Percentiles rank a stretch among this genome's conserved stretches.
phyloP scores from a whole-genome alignment of 2,113 vertebrate genomes.

The Eublepharis macularius region DNA sequence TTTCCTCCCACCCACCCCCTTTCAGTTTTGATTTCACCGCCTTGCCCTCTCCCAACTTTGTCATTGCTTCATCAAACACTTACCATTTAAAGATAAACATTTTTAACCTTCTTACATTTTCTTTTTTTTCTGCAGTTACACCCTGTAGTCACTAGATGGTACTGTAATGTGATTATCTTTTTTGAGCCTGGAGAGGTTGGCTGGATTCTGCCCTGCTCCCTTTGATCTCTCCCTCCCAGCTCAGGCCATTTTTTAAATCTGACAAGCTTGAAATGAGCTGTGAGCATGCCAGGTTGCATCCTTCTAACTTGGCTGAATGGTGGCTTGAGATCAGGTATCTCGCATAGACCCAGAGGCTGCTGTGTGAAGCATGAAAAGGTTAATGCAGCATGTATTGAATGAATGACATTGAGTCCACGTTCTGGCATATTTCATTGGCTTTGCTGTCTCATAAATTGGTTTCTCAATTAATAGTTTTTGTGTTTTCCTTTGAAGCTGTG shows the following conservation, averaged over 20 bases:
- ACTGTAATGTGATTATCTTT: background rate
- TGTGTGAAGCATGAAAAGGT: background rate
- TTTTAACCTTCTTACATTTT: background rate
- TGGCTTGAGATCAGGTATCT: too few relatives aligned
- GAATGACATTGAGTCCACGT: background rate
- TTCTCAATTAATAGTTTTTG: background rate
- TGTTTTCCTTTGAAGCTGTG: background rate
- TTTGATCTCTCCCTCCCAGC: background rate
- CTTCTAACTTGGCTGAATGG: background rate
- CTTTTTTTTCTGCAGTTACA: background rate
- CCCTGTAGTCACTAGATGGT: background rate
- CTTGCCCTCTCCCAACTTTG: background rate
- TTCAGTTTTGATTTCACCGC: too few relatives aligned
- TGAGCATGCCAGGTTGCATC: background rate
- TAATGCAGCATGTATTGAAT: background rate
- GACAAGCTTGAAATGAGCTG: background rate
- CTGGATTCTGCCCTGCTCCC: too few relatives aligned
- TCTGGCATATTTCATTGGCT: background rate
- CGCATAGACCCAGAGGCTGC: background rate
- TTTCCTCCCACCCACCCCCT: too few relatives aligned
- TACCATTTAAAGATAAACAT: background rate
- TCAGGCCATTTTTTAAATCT: background rate
- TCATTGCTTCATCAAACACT: background rate
- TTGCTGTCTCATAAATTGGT: background rate
- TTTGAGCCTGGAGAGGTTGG: background rate